phyloP scores from a whole-genome alignment of 2,797 vertebrate species.

The Calcarius lapponicus region DNA sequence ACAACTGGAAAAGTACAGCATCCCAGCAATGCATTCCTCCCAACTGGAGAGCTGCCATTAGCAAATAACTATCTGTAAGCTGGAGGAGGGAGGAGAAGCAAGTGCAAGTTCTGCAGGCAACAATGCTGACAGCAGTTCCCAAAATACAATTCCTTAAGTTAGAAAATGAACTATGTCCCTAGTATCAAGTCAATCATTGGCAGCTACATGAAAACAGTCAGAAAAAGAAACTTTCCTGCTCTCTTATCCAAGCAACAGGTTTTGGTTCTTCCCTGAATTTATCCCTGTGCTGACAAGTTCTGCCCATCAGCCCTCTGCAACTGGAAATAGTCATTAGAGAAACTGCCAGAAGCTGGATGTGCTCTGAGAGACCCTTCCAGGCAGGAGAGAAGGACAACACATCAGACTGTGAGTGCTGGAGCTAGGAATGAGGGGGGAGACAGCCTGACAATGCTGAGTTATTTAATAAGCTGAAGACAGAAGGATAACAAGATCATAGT shows the following conservation, averaged over 20 bases:
- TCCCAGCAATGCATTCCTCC: constrained; percentile 44
- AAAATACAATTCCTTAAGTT: constrained; percentile 55
- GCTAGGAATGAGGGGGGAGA: not conserved
- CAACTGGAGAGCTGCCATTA: constrained; percentile 48
- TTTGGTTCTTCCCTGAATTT: not conserved
- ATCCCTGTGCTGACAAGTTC: not conserved
- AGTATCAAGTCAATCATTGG: not conserved
- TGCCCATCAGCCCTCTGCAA: not conserved
- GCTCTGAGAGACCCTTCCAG: not conserved
- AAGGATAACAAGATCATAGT: not conserved
- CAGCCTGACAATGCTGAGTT: not conserved
- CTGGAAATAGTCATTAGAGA: not conserved
- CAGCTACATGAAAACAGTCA: not conserved
- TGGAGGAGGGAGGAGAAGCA: constrained; percentile 25
- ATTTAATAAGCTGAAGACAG: not conserved
- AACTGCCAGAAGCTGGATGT: not conserved
- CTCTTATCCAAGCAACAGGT: not conserved
- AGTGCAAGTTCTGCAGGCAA: constrained; percentile 4
- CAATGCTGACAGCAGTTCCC: constrained; percentile 38
- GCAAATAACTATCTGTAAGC: constrained; percentile 11
- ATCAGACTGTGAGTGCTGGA: not conserved
- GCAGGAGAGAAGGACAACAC: not conserved
- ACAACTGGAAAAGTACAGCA: constrained; percentile 54
- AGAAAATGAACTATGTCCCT: constrained; percentile 5
- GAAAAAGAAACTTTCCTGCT: not conserved